phyloP scores from a whole-genome alignment of 2,113 vertebrate genomes.

The Seriola dumerili region DNA sequence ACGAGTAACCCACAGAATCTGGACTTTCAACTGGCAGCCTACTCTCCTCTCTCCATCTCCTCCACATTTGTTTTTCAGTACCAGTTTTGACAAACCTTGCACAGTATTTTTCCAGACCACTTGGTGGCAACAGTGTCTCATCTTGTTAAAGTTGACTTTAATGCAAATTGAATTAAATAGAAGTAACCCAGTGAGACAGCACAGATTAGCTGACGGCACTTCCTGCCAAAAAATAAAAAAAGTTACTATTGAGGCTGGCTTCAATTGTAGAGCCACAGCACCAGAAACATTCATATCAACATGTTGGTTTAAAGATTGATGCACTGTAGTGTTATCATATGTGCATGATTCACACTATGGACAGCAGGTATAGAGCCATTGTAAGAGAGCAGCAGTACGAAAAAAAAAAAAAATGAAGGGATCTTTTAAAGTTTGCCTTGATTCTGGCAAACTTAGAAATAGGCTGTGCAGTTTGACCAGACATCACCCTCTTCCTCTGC shows the following conservation, averaged over 20 bases:
- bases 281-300: background rate
- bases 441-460: background rate
- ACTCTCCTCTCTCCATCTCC: background rate
- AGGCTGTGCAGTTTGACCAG: background rate
- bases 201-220: background rate
- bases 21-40: background rate
- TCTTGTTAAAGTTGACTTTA: slow-evolving; percentile 20
- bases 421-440: background rate
- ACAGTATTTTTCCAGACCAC: slow-evolving; percentile 65
- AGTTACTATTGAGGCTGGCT: background rate
- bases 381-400: background rate
- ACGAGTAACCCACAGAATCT: background rate
- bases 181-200: slow-evolving; percentile 7
- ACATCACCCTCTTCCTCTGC: background rate
- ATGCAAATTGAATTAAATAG: slow-evolving; percentile 1
- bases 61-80: background rate
- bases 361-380: background rate
- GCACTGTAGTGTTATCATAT: background rate
- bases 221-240: slow-evolving; percentile 1
- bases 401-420: background rate
- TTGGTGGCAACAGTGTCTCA: slow-evolving; percentile 79
- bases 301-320: background rate
- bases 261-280: background rate
- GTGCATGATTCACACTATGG: background rate
- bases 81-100: slow-evolving; percentile 2